Base-by-base conservation (phyloP, 2,113 vertebrate genomes). In the Ophiodon elongatus region DNA sequence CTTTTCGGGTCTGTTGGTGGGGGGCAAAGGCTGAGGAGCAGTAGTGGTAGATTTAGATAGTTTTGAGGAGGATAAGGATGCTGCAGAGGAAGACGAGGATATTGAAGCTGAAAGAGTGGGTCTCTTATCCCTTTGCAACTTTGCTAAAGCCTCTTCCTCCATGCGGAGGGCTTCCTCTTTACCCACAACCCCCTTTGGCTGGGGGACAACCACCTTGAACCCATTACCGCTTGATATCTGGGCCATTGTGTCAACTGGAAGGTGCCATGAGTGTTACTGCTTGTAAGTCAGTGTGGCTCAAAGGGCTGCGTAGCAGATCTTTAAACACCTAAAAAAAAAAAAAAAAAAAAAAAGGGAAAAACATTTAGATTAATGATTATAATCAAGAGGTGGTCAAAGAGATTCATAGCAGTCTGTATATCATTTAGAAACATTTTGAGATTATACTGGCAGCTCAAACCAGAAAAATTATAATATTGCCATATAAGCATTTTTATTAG, bases 91-190 rank as follows among this genome's bases (percentile, higher is more conserved):
- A 91, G 88, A 76, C 6, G 76, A 79, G 8, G 88, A 57, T 14
- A 88, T 29, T 17, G 86, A 73, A 47, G 82, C 81, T 59, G 93
- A 90, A 82, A 86, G 89, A 47, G 89, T 92, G 89, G 88, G 94
- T 74, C 92, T 94, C 91, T 95, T 97, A 43, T 96, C 97, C 76
- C 95, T 97, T 86, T 97, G 97, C 84, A 99, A 88, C 93, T 97
- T 98, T 45, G 97, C 97, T 92, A 99, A 93, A 10, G 98, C 98
- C 56, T 99, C 98, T 66, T 96, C 96, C 95, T 99, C 98, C 98
- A 99, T 99, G 71, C 97, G 97, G 80, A 99, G 94, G n/a, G 98
- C 98, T 93, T 99, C 98, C 92, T 98, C 98, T 93, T 98, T 99
- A 89, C 96, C 97, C 94, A 96, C 96, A 83, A 96, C 95, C 86